Evolutionary conservation across 2,888 invertebrate species (phyloP).

Genomic region (Hemithea aestivaria): DNA sequence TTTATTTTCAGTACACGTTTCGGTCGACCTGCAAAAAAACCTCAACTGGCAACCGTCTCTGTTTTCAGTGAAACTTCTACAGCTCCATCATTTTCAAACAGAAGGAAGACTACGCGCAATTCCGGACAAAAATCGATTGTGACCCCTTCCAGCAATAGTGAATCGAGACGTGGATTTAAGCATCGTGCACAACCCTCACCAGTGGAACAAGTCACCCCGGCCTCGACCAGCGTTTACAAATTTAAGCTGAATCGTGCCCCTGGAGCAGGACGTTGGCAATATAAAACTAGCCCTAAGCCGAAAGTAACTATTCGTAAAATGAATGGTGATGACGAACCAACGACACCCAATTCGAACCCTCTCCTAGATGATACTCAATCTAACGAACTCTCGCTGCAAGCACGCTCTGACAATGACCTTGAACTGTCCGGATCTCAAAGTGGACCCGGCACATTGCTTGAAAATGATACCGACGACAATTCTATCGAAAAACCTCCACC

Average conservation of each 20-base stretch:
- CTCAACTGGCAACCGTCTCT: conserved; percentile 82
- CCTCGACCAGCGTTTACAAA: conserved; percentile 84
- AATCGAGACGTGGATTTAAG: conserved; percentile 83
- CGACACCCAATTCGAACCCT: conserved; percentile 66
- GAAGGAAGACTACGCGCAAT: conserved; percentile 73
- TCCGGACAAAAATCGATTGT: conserved; percentile 64
- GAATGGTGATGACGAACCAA: conserved; percentile 75
- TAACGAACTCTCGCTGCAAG: conserved; percentile 78
- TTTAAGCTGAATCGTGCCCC: conserved; percentile 90
- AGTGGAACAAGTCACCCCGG: conserved; percentile 72
- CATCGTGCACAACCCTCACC: conserved; percentile 81
- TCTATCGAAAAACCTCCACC: conserved; percentile 82
- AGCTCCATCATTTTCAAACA: conserved; percentile 71
- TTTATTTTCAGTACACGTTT: conserved; percentile 71
- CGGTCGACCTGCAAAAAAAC: conserved; percentile 69
- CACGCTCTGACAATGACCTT: conserved; percentile 82
- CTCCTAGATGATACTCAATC: conserved; percentile 63
- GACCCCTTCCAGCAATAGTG: conserved; percentile 61
- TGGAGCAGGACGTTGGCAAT: conserved; percentile 93
- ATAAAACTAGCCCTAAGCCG: conserved; percentile 93
- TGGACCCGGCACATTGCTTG: conserved; percentile 80
- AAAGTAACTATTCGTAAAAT: conserved; percentile 88
- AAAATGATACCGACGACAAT: conserved; percentile 81
- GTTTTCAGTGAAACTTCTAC: conserved; percentile 81
- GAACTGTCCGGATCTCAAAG: conserved; percentile 86